Percentiles rank a stretch among this genome's conserved stretches.
Evolutionary conservation across 2,888 invertebrate species (phyloP).

Genomic region (Bombyx huttoni): DNA sequence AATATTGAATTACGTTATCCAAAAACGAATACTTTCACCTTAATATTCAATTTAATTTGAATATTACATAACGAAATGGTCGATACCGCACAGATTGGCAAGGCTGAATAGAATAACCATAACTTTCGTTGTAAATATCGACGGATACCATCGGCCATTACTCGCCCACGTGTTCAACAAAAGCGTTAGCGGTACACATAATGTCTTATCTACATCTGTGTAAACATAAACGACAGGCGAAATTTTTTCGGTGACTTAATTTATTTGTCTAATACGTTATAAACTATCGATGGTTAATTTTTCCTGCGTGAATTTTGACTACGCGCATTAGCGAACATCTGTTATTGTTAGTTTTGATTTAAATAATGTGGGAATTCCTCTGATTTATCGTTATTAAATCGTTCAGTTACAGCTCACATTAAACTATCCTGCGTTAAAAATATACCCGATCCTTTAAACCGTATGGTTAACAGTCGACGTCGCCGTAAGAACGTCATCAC

Average conservation of each 20-base stretch:
- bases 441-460: no score
- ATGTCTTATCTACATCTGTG: constrained; percentile 17
- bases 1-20: no score
- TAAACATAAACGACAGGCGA: constrained; percentile 11
- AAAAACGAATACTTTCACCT: not conserved
- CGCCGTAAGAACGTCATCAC: no score
- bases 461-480: no score
- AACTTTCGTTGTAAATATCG: constrained; percentile 35
- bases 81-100: not conserved
- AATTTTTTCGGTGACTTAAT: constrained; percentile 5
- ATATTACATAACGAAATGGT: not conserved
- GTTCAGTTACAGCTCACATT: no score
- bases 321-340: not conserved
- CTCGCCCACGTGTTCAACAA: constrained; percentile 32
- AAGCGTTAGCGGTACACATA: constrained; percentile 18
- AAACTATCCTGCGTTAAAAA: no score
- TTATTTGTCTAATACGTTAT: constrained; percentile 2
- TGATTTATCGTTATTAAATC: no score
- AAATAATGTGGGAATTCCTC: not conserved
- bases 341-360: not conserved
- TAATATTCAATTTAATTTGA: not conserved
- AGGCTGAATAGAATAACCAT: constrained; percentile 10
- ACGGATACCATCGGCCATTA: constrained; percentile 26
- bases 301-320: not conserved
- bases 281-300: not conserved